Evolutionary conservation across 2,888 invertebrate genomes (phyloP).

Genomic region (Carabus problematicus): DNA sequence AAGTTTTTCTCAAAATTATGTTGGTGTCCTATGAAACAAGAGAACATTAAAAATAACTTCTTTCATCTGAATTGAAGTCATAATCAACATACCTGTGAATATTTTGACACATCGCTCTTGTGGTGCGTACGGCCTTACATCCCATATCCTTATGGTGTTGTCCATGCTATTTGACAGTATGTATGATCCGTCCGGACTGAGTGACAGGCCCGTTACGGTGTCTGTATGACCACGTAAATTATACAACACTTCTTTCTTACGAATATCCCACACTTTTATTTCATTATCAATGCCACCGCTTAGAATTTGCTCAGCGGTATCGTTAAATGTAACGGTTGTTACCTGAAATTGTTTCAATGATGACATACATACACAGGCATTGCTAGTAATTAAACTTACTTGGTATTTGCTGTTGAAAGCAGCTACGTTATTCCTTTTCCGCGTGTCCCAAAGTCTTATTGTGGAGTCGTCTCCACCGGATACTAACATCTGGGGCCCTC

Average conservation of each 20-base stretch:
- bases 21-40: constrained; percentile 71
- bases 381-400: too few species aligned
- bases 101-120: constrained; percentile 92
- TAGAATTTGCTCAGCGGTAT: constrained; percentile 94
- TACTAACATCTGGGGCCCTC: constrained; percentile 90
- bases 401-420: constrained; percentile 78
- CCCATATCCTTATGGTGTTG: constrained; percentile 94
- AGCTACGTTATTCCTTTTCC: constrained; percentile 81
- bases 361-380: background rate
- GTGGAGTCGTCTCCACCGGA: constrained; percentile 96
- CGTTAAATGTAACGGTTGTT: constrained; percentile 91
- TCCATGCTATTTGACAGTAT: constrained; percentile 97
- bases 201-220: constrained; percentile 87
- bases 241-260: constrained; percentile 80
- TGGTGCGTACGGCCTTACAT: constrained; percentile 93
- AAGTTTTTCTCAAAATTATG: constrained; percentile 99
- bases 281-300: constrained; percentile 97
- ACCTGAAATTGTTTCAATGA: constrained; percentile 57
- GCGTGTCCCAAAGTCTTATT: constrained; percentile 90
- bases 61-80: background rate
- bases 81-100: constrained; percentile 65
- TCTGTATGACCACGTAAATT: constrained; percentile 93
- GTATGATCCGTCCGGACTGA: constrained; percentile 88
- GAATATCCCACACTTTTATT: constrained; percentile 96
- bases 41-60: too few species aligned